Evolutionary conservation across 2,113 vertebrate species (phyloP).

Genomic region (Megalops atlanticus): DNA sequence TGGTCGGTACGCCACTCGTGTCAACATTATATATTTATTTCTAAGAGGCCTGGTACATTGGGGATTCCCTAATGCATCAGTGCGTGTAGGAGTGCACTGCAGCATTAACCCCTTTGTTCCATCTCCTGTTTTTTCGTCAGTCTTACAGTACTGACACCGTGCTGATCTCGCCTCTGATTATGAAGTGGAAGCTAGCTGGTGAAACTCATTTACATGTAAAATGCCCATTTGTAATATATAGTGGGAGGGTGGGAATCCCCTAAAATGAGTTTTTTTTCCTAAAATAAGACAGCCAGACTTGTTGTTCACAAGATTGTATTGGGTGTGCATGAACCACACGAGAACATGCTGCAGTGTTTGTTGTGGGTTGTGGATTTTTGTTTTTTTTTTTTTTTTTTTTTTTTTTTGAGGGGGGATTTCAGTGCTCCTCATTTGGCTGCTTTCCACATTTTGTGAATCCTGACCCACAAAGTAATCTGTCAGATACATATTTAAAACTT

Average conservation of each 20-base stretch:
- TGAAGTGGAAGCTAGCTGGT: constrained; percentile 20
- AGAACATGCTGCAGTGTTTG: neutral
- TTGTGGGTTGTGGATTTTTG: neutral
- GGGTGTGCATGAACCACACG: neutral
- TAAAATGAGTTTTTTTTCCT: constrained; percentile 6
- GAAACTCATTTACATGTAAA: constrained; percentile 10
- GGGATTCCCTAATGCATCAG: constrained; percentile 74
- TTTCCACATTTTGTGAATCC: neutral
- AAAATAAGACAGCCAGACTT: constrained; percentile 16
- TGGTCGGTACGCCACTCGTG: constrained; percentile 26
- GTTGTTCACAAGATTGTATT: neutral
- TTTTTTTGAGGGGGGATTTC: neutral
- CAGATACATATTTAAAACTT: constrained; percentile 19
- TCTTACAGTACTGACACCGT: constrained; percentile 33
- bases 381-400: neutral
- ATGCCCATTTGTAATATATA: constrained; percentile 1
- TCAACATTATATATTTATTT: constrained; percentile 36
- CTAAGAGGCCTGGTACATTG: constrained; percentile 27
- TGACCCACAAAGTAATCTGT: constrained; percentile 3
- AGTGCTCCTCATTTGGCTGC: neutral
- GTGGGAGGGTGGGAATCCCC: constrained; percentile 10
- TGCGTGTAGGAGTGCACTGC: constrained; percentile 62
- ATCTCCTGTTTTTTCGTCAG: constrained; percentile 51
- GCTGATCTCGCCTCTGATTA: constrained; percentile 26
- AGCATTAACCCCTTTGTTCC: constrained; percentile 65